Base-by-base conservation (phyloP, 2,888 invertebrate genomes). In the Napeogenes inachia region DNA sequence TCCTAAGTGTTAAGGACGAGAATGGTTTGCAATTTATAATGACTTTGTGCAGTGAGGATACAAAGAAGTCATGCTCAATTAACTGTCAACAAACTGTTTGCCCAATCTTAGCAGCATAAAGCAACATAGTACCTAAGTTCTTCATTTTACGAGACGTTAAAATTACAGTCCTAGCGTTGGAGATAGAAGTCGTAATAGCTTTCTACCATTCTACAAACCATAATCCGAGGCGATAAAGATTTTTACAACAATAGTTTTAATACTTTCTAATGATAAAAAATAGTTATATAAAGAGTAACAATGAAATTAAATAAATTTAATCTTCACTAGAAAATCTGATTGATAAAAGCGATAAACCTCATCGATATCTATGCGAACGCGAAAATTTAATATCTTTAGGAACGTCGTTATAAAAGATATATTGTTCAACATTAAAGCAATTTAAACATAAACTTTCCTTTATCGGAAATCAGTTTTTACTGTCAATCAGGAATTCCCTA, bases 401-500 rank as follows among this genome's bases (percentile, higher is more conserved):
- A 35, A 54, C 45, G 13, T 42, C 12, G 38, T 33, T 4, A 45
- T 47, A 45, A 42, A 46, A 47, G 38, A 33, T 55, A 46, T 62
- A 62, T 64, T 35, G 45, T 64, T 57, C 55, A 57, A 57, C 59
- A 62, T 63, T 57, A 57, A 62, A 65, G 57, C 54, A 13, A 56
- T 60, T 61, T 56, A 64, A 64, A 60, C 58, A 62, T 61, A 67
- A 65, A 65, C 55, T 56, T 65, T 63, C 62, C 57, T 59, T 55
- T 47, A 57, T 57, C 50, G 55, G 42, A 56, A 64, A 65, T 70
- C 69, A 54, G 66, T 65, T 71, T 72, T 70, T 67, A 63, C 70
- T 65, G 72, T 72, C 70, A 70, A 70, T 72, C 68, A 70, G 59
- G 66, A 68, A 69, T 70, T 68, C 65, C 69, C 72, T 68, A 70